Evolutionary conservation across 1,140 invertebrate genomes (phyloP), one percentile per base, ranked within the genome.

Genomic region (Protaetia brevitarsis): DNA sequence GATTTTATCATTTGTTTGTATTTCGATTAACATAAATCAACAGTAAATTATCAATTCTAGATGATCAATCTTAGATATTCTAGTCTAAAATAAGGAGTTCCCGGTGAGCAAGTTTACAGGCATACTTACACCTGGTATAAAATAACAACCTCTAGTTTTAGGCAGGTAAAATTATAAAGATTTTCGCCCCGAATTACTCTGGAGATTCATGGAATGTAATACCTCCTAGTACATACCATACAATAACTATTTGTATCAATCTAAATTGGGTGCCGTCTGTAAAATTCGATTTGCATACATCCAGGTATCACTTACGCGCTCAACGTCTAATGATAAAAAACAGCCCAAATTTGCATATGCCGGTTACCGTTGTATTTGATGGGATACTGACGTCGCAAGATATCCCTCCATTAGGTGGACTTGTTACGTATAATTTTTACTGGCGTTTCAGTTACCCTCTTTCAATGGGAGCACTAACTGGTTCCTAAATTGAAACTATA

Each of bases 1-100:
- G 41, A 51, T 51, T 23, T 51, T 51, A 51, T 51, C 41, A 51
- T 23, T n/a, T 51, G 41, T 51, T 51, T 51, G 19, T 3, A 51
- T 51, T 51, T 51, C 6, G 26, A 51, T 51, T 51, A 51, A 10
- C 41, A 51, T 51, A 51, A 19, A 23, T 51, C 26, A 23, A 23
- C n/a, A 51, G 41, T 6, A 10, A 51, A 23, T 51, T 23, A 23
- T 51, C 26, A 51, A 8, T 16, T 7, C 21, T 23, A 51, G 21
- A 34, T 34, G 31, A 6, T 5, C 31, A n/a, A n/a, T n/a, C n/a
- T n/a, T n/a, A 34, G 31, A 34, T 34, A 34, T 5, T 34, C 13
- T 34, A n/a, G 4, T 8, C 31, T n/a, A n/a, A n/a, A n/a, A n/a
- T n/a, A n/a, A n/a, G n/a, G n/a, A n/a, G n/a, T n/a, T n/a, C n/a